A percentile compares a stretch with the other conserved stretches of the same genome.
Evolutionary conservation across 2,113 vertebrate species (phyloP).

Genomic region (Chlorocebus sabaeus): DNA sequence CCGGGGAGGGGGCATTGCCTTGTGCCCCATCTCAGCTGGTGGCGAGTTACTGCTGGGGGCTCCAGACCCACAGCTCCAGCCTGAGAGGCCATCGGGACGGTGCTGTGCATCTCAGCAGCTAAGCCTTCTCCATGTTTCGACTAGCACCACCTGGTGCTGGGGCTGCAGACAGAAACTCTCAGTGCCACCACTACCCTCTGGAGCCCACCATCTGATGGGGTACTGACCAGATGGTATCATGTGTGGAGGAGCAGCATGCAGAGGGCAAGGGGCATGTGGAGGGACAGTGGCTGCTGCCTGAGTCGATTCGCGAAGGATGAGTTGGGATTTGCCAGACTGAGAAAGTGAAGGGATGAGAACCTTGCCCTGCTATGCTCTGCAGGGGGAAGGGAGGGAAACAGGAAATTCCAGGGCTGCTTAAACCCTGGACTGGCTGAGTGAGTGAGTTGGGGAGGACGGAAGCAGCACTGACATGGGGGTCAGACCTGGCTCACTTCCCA

Average conservation of each 20-base stretch:
- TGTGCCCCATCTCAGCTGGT: too few species aligned
- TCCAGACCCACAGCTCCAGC: neutral
- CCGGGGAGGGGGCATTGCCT: neutral
- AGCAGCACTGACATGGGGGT: neutral
- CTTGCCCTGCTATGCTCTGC: neutral
- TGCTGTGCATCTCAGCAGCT: neutral
- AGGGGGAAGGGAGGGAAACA: neutral
- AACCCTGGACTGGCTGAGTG: neutral
- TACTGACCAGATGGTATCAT: accelerated
- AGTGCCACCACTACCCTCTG: too few species aligned
- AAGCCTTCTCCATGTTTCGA: neutral
- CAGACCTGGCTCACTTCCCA: neutral
- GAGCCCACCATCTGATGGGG: accelerated
- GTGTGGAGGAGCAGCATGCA: neutral
- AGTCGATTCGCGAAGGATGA: neutral
- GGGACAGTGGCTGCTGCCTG: neutral
- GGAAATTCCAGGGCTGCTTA: neutral
- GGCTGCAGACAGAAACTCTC: neutral
- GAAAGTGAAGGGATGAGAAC: neutral
- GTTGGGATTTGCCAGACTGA: neutral
- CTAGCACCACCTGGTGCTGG: too few species aligned
- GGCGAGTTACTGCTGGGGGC: neutral
- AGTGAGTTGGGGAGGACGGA: neutral
- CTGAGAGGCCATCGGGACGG: neutral
- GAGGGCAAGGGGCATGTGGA: accelerated